Evolutionary conservation across 1,140 invertebrate genomes (phyloP).

Genomic region (Lethrus apterus): DNA sequence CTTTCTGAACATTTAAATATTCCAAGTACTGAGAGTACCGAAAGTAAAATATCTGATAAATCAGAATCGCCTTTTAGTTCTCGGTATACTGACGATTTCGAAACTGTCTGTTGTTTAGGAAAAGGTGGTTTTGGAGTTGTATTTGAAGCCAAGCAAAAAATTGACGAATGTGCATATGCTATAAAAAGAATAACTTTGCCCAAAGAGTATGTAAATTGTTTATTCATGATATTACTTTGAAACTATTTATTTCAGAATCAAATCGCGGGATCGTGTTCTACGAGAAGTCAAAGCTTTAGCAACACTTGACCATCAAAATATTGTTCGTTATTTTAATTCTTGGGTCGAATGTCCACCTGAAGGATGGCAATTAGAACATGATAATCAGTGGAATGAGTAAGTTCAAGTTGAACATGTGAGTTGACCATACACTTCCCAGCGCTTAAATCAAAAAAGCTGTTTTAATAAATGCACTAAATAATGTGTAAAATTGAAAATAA

Average conservation of each 20-base stretch:
- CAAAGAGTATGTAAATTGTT: slow-evolving; percentile 55
- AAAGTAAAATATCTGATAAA: no score
- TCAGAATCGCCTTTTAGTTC: slow-evolving; percentile 47
- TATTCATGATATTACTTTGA: no score
- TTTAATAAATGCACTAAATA: no score
- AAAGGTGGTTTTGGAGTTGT: slow-evolving; percentile 96
- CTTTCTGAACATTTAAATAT: no score
- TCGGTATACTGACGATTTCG: slow-evolving; percentile 85
- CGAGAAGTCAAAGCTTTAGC: slow-evolving; percentile 91
- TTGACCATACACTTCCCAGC: no score
- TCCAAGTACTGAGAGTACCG: no score
- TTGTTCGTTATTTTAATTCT: slow-evolving; percentile 90
- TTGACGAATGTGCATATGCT: slow-evolving; percentile 92
- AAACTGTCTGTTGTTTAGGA: slow-evolving; percentile 74
- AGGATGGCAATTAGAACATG: slow-evolving; percentile 78
- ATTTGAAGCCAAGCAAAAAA: slow-evolving; percentile 90
- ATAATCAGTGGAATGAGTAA: slow-evolving; percentile 50
- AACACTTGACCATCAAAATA: slow-evolving; percentile 88
- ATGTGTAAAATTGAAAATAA: no score
- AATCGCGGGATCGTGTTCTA: slow-evolving; percentile 74
- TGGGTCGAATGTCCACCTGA: slow-evolving; percentile 88
- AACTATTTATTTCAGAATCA: no score
- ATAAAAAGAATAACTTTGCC: slow-evolving; percentile 89
- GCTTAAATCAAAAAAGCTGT: no score
- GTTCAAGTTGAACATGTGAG: no score